phyloP scores from a whole-genome alignment of 2,888 invertebrate genomes.

The Latrodectus hesperus region DNA sequence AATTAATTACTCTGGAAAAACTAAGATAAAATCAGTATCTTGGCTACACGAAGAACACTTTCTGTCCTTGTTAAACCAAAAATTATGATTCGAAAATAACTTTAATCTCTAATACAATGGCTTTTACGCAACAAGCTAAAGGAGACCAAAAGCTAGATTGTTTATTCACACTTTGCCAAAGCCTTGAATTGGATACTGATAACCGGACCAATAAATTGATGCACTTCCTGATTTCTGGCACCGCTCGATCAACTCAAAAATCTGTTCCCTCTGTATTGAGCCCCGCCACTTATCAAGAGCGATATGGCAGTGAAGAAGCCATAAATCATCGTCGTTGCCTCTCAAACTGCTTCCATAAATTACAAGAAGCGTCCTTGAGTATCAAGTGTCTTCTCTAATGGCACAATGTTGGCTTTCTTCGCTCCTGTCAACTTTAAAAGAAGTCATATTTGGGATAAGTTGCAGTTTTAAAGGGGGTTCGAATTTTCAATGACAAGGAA shows the following conservation, averaged over 20 bases:
- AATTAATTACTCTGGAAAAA: too few species aligned
- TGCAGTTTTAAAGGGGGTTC: background rate
- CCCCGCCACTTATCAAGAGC: background rate
- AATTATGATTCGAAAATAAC: background rate
- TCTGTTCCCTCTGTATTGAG: background rate
- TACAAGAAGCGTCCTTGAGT: background rate
- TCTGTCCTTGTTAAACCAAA: background rate
- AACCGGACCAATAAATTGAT: constrained; percentile 5
- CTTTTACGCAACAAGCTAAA: background rate
- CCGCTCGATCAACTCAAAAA: background rate
- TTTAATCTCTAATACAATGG: background rate
- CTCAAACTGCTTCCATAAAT: background rate
- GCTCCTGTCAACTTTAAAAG: background rate
- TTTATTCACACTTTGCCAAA: background rate
- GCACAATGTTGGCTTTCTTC: background rate
- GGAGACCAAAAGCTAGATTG: background rate
- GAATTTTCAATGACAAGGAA: background rate
- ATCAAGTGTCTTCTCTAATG: background rate
- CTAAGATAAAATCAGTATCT: too few species aligned
- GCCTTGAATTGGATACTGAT: background rate
- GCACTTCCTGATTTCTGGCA: constrained; percentile 3
- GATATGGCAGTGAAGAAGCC: background rate
- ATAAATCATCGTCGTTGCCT: background rate
- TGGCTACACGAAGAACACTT: too few species aligned
- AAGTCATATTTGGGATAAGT: background rate